These are phyloP conservation scores for Hyalella azteca DNA, from an alignment of 2,888 invertebrate genomes.

Conservation along the genomic window DNA sequence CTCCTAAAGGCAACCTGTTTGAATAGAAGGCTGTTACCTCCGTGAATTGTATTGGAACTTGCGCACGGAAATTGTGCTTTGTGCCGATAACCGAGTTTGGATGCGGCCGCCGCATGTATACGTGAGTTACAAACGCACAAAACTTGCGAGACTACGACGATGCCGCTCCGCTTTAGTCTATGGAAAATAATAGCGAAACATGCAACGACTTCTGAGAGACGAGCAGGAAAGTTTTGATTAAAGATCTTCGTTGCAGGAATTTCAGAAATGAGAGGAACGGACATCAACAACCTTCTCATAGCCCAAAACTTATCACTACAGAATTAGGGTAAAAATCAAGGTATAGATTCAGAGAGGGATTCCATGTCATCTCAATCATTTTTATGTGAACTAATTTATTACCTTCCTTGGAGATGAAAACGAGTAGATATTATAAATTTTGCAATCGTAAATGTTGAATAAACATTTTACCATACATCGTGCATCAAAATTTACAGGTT, in stretches of 20 bases:
- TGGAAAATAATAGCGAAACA: constrained; percentile 25
- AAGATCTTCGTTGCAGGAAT: background rate
- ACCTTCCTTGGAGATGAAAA: no score
- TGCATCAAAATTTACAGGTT: no score
- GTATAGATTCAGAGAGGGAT: no score
- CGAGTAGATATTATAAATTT: no score
- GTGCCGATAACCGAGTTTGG: constrained; percentile 11
- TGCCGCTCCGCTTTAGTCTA: constrained; percentile 5
- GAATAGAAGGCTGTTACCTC: constrained; percentile 29
- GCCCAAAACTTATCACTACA: no score
- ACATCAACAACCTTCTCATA: no score
- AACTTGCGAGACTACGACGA: background rate
- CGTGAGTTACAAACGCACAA: constrained; percentile 1
- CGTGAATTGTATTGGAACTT: constrained; percentile 31
- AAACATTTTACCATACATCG: no score
- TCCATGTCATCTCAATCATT: no score
- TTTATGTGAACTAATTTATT: no score
- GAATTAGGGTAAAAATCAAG: no score
- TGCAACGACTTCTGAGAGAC: background rate
- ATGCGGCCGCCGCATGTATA: background rate
- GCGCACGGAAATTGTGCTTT: constrained; percentile 31
- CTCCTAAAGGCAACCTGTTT: constrained; percentile 35
- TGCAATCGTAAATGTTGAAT: no score
- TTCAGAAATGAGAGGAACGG: background rate
- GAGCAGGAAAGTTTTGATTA: constrained; percentile 2